Conservation (phyloP, 2,797 vertebrate species). For the Arrhamphus sclerolepis region DNA sequence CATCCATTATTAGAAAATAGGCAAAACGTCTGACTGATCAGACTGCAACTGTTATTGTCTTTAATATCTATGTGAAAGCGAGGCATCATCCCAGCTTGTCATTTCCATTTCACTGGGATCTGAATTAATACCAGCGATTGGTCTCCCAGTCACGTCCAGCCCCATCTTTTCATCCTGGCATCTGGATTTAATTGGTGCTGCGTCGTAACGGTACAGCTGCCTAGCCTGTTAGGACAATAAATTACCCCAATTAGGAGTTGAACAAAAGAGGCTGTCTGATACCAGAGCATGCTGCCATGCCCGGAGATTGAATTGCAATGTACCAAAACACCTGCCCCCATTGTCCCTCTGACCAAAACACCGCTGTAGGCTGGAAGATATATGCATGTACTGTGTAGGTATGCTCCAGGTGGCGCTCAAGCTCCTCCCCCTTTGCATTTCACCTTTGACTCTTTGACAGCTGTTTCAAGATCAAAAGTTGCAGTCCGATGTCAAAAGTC, state of each 20-base stretch:
- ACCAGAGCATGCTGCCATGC: conserved; percentile 37
- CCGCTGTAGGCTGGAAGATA: conserved; percentile 41
- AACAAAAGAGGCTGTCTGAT: conserved; percentile 69
- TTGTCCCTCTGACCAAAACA: conserved; percentile 50
- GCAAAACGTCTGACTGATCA: conserved; percentile 19
- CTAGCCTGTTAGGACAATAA: conserved; percentile 80
- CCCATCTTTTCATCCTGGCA: conserved; percentile 68
- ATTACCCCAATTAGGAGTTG: conserved; percentile 79
- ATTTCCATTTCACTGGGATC: conserved; percentile 43
- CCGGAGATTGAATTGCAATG: conserved; percentile 28
- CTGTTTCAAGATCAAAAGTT: too few relatives aligned
- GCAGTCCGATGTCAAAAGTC: too few relatives aligned
- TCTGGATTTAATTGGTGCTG: conserved; percentile 77
- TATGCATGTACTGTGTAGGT: not conserved
- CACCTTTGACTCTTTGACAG: too few relatives aligned
- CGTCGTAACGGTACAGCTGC: conserved; percentile 79
- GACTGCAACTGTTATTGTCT: conserved; percentile 37
- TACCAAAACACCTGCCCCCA: conserved; percentile 56
- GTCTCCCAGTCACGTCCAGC: conserved; percentile 62
- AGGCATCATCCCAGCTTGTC: conserved; percentile 29
- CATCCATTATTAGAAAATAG: conserved; percentile 49
- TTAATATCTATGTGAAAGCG: conserved; percentile 16
- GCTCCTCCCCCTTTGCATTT: too few relatives aligned
- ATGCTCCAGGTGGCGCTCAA: not conserved
- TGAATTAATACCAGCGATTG: conserved; percentile 54